Evolutionary conservation across 2,113 vertebrate genomes (phyloP), one percentile per base, ranked within the genome.

Genomic region (Hippolais icterina): DNA sequence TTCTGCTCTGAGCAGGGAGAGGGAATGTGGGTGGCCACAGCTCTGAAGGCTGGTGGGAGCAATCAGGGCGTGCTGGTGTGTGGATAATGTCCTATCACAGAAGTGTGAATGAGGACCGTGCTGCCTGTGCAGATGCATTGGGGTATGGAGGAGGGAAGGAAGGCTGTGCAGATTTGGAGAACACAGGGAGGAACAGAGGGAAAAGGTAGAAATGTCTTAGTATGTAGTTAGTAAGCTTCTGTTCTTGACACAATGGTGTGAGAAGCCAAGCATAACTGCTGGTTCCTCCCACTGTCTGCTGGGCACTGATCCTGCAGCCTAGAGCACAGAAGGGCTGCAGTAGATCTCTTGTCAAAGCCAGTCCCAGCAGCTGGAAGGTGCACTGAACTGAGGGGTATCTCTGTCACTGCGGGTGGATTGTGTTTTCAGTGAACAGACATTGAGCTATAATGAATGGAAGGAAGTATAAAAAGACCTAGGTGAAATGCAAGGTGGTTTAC

Each of bases 31-130:
- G 20, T 72, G 53, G 41, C 1, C 1, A 9, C 9, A 1, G 49
- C 50, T 60, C 41, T 46, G 46, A 85, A 86, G 53, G 46, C 66
- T 61, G 7, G 10, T 0, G 0, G 33, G 71, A 72, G 49, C 4
- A 0, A 39, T 60, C 13, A 3, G 41, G 19, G 31, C 1, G 0
- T 71, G 74, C 84, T 56, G 8, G 25, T 75, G 47, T 49, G 31
- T 7, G 1, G 80, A 23, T 54, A 12, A 1, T 47, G 61, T 47
- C 69, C 39, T 35, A 1, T 37, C 17, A 33, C 20, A 35, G 33
- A 47, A 77, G 42, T 4, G 19, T 28, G n/a, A 37, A 18, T 69
- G 41, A 41, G n/a, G 44, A 65, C 44, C 61, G 21, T 27, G 39
- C 25, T 21, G 50, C 46, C 50, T 77, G 29, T 47, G 42, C 42